These are phyloP conservation scores for Silurus asotus DNA, from an alignment of 2,113 vertebrate genomes.

Conservation along the genomic window DNA sequence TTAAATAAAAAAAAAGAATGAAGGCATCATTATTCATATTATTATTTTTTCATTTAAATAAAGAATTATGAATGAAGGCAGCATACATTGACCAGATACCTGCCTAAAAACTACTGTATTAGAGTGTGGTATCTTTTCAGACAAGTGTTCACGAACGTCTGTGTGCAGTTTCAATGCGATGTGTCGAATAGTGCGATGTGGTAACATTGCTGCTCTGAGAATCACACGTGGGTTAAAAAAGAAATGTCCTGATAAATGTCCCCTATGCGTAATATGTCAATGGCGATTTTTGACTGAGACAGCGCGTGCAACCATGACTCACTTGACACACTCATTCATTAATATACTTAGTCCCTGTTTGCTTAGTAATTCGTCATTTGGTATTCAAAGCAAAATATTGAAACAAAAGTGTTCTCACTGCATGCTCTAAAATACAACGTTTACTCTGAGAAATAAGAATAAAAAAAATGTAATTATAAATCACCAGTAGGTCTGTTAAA, in stretches of 20 bases:
- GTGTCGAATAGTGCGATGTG: background rate
- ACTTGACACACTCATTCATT: background rate
- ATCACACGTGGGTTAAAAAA: background rate
- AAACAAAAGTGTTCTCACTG: background rate
- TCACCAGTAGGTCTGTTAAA: background rate
- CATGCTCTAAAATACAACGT: background rate
- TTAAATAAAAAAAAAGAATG: too few species aligned
- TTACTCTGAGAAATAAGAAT: background rate
- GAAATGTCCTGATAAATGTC: background rate
- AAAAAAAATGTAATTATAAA: background rate
- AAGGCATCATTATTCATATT: too few species aligned
- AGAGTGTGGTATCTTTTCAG: too few species aligned
- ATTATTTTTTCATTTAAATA: too few species aligned
- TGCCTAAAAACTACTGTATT: too few species aligned
- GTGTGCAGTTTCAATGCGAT: too few species aligned
- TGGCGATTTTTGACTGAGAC: background rate
- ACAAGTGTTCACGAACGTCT: background rate
- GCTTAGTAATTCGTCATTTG: background rate
- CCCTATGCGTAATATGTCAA: background rate
- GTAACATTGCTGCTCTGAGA: background rate
- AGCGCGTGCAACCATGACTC: background rate
- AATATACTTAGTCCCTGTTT: slow-evolving; percentile 9
- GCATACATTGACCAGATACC: too few species aligned
- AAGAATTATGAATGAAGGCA: too few species aligned
- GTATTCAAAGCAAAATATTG: background rate